Percentiles rank a stretch among this genome's conserved stretches.
phyloP scores from a whole-genome alignment of 2,113 vertebrate species.

The Corynorhinus townsendii region DNA sequence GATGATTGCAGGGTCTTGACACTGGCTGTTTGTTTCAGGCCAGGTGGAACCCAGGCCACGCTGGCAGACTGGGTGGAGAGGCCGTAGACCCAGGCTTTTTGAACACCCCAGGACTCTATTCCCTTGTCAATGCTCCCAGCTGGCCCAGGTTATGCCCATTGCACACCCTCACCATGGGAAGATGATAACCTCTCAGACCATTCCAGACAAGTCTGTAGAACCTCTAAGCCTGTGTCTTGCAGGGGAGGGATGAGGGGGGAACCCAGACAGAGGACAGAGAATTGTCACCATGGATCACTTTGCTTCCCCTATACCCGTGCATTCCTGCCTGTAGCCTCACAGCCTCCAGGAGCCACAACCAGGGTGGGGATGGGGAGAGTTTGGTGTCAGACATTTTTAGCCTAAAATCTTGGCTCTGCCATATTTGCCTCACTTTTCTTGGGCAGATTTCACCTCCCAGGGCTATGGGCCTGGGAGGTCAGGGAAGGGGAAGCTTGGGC shows the following conservation, averaged over 20 bases:
- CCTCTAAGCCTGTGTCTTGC: not conserved
- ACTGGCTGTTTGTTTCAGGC: not conserved
- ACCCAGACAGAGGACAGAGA: too few relatives aligned
- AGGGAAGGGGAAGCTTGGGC: not conserved
- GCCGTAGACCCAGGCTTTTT: not conserved
- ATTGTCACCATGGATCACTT: too few relatives aligned
- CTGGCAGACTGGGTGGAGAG: not conserved
- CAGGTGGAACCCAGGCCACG: not conserved
- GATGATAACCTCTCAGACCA: not conserved
- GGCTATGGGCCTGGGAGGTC: not conserved
- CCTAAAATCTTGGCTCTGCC: not conserved
- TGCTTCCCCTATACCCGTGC: accelerated
- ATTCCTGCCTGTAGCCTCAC: not conserved
- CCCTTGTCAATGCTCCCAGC: not conserved
- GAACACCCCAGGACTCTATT: not conserved
- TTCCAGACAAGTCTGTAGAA: not conserved
- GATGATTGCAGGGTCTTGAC: not conserved
- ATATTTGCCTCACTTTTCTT: not conserved
- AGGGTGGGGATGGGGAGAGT: too few relatives aligned
- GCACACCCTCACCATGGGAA: not conserved
- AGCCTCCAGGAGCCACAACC: not conserved
- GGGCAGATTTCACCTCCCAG: not conserved
- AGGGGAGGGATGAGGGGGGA: too few relatives aligned
- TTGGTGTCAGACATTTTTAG: not conserved
- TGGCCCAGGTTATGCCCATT: not conserved